Conservation (phyloP, 2,113 vertebrate genomes). For the Leucoraja erinaceus region DNA sequence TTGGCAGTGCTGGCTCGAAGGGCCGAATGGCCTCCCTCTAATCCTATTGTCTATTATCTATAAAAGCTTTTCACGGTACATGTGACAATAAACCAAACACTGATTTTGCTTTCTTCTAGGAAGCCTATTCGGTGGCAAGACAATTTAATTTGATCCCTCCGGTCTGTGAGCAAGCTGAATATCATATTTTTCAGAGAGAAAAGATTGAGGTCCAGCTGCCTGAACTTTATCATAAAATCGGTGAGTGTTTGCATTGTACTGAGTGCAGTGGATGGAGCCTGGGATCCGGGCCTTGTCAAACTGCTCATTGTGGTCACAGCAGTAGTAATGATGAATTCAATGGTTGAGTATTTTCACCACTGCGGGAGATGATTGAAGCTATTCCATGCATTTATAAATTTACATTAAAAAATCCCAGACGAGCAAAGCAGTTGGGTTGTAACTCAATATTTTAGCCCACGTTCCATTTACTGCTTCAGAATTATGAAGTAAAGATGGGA, state of each 20-base stretch:
- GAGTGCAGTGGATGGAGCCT: background rate
- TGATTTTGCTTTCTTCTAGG: constrained; percentile 53
- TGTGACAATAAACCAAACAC: too few species aligned
- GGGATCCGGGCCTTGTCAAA: background rate
- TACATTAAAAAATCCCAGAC: background rate
- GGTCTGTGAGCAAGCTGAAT: constrained; percentile 93
- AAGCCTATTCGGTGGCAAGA: constrained; percentile 91
- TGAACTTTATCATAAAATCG: constrained; percentile 95
- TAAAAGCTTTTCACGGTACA: too few species aligned
- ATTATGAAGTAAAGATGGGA: background rate
- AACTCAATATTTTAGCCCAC: background rate
- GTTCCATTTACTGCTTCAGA: background rate
- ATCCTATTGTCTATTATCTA: too few species aligned
- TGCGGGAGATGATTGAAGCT: background rate
- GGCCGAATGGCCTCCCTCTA: too few species aligned
- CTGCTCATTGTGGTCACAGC: background rate
- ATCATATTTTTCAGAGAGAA: constrained; percentile 95
- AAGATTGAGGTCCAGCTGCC: constrained; percentile 97
- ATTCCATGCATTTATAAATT: background rate
- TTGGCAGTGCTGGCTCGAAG: too few species aligned
- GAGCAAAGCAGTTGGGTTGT: background rate
- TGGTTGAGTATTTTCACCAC: background rate
- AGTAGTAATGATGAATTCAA: background rate
- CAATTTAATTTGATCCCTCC: constrained; percentile 97
- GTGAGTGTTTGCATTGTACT: constrained; percentile 52